A percentile compares a stretch with the other conserved stretches of the same genome.
phyloP scores from a whole-genome alignment of 92 coral and sea anemone genomes.

The Anthopleura xanthogrammica region DNA sequence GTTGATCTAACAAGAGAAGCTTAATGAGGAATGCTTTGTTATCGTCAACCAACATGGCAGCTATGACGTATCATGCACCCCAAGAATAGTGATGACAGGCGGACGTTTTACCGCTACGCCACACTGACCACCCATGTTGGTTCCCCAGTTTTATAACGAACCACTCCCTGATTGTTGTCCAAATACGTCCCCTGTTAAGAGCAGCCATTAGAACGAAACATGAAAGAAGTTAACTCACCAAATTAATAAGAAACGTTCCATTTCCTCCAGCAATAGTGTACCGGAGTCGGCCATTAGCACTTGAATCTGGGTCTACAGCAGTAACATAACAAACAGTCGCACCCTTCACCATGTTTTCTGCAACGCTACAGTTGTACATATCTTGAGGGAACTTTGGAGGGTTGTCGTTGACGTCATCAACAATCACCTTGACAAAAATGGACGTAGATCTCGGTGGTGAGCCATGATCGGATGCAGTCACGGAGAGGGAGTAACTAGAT shows the following conservation, averaged over 20 bases:
- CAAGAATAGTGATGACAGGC: too few relatives aligned
- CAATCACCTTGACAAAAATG: conserved; percentile 66
- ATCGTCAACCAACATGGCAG: too few relatives aligned
- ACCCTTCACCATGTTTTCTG: conserved; percentile 68
- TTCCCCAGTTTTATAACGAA: too few relatives aligned
- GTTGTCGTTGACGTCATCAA: conserved; percentile 82
- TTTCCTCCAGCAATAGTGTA: conserved; percentile 74
- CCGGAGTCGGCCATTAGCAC: conserved; percentile 55
- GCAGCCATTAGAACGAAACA: not conserved
- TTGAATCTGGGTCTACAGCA: conserved; percentile 72
- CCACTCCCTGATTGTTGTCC: too few relatives aligned
- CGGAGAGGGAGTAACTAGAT: conserved; percentile 54
- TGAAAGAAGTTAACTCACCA: conserved; percentile 41
- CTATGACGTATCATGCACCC: too few relatives aligned
- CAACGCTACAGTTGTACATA: conserved; percentile 67
- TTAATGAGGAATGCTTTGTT: too few relatives aligned
- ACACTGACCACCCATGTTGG: too few relatives aligned
- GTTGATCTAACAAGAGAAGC: too few relatives aligned
- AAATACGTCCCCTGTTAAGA: too few relatives aligned
- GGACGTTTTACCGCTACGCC: too few relatives aligned
- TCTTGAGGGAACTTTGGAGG: conserved; percentile 63
- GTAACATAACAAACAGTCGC: conserved; percentile 77
- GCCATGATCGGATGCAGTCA: conserved; percentile 86
- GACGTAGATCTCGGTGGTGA: conserved; percentile 41
- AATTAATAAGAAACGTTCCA: conserved; percentile 46